Percentiles rank a stretch among this genome's conserved stretches.
Conservation (phyloP, 2,797 vertebrate species). For the Scolopax rusticola region DNA sequence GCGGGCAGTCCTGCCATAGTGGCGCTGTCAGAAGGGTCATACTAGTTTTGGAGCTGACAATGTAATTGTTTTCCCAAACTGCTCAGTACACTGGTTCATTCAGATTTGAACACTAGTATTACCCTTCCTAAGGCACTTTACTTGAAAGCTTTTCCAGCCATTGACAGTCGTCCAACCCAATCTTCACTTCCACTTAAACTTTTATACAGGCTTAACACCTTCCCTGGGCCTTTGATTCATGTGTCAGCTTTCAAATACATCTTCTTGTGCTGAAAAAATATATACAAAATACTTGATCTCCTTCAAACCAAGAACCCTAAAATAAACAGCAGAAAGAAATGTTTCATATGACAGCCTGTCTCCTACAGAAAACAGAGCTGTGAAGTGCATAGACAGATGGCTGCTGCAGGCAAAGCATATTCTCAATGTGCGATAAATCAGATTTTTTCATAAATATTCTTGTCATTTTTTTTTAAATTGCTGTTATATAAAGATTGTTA, state of each 20-base stretch:
- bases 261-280: neutral
- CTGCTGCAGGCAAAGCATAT: conserved; percentile 65
- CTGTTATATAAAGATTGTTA: conserved; percentile 50
- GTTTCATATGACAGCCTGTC: conserved; percentile 55
- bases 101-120: neutral
- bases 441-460: conserved; percentile 56
- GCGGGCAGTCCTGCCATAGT: neutral
- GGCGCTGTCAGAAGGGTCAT: neutral
- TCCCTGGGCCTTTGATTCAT: conserved; percentile 18
- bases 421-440: conserved; percentile 43
- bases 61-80: neutral
- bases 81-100: neutral
- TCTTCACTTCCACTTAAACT: conserved; percentile 22
- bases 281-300: conserved; percentile 16
- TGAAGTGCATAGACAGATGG: conserved; percentile 72
- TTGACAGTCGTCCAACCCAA: neutral
- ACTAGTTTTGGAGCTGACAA: neutral
- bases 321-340: conserved; percentile 64
- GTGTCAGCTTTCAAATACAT: conserved; percentile 47
- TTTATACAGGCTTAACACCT: conserved; percentile 14
- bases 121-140: neutral
- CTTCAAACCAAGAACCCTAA: conserved; percentile 50
- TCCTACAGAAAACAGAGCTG: conserved; percentile 62
- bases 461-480: neutral
- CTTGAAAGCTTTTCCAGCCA: neutral